Percentiles rank a stretch among this genome's conserved stretches.
Evolutionary conservation across 2,888 invertebrate genomes (phyloP).

Genomic region (Hydropsyche betteni): DNA sequence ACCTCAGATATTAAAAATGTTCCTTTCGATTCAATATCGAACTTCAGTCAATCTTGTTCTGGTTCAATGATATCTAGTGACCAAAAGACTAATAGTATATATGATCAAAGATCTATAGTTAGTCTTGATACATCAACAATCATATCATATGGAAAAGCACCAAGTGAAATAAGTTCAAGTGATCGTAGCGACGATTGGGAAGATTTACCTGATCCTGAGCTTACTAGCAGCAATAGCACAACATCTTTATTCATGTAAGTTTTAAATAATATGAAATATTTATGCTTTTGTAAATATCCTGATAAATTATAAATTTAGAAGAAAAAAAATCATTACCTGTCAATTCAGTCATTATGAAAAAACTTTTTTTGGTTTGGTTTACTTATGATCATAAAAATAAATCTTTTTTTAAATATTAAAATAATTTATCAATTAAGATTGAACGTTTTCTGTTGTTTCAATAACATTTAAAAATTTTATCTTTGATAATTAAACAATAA

Average conservation of each 20-base stretch:
- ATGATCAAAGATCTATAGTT: constrained; percentile 65
- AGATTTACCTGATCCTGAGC: constrained; percentile 69
- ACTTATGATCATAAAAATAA: too few species aligned
- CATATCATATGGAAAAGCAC: constrained; percentile 65
- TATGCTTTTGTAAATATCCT: too few species aligned
- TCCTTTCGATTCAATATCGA: constrained; percentile 64
- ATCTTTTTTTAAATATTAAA: too few species aligned
- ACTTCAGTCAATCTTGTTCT: constrained; percentile 61
- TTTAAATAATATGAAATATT: background rate
- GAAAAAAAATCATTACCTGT: too few species aligned
- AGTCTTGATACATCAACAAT: constrained; percentile 63
- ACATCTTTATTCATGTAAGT: constrained; percentile 68
- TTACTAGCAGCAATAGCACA: constrained; percentile 63
- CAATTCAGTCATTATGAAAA: too few species aligned
- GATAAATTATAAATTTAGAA: too few species aligned
- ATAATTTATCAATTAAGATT: too few species aligned
- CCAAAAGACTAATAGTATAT: constrained; percentile 70
- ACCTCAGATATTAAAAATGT: constrained; percentile 57
- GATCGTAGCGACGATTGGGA: constrained; percentile 75
- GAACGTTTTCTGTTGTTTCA: too few species aligned
- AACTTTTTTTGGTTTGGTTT: too few species aligned
- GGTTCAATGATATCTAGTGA: constrained; percentile 67
- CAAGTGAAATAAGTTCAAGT: constrained; percentile 68
- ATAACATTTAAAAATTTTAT: background rate
- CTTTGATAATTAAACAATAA: too few species aligned